Base-by-base conservation (phyloP, 2,888 invertebrate genomes). In the Nemapogon koenigi region DNA sequence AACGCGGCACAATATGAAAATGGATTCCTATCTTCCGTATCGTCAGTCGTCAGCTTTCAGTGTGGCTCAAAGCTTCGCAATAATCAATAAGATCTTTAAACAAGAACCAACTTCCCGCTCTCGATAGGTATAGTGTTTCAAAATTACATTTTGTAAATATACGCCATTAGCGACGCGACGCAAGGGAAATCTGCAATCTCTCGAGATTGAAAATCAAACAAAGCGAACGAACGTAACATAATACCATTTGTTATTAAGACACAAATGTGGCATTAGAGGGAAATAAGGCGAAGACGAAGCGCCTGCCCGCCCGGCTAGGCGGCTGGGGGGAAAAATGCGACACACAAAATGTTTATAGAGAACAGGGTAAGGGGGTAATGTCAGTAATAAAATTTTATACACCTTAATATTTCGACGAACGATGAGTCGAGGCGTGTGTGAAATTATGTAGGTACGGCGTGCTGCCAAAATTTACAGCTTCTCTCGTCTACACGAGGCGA, bases 351-450 rank as follows among this genome's bases (percentile, higher is more conserved):
- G 66, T 72, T 71, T 72, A 66, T 65, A 68, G 58, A 59, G 62
- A 63, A 57, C 60, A 59, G 58, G 53, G 62, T 60, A 67, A 67
- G 66, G 65, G 66, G 68, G 69, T 75, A 68, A 69, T 62, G 69
- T 49, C 52, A 50, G 59, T 72, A 70, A 76, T 75, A 78, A 76
- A 73, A 75, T 76, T 75, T 76, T 70, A 75, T 71, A 66, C 64
- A 63, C 69, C 69, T 68, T 71, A 70, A 73, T 75, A 75, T 75
- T 75, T 73, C 60, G 65, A 55, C 56, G 57, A 67, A 65, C 67
- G 71, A 75, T 68, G 73, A 73, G 71, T 62, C 62, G 68, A 65
- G 64, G 66, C 64, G 64, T 67, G 65, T 69, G 69, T 62, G 63
- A 72, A 71, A 70, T 76, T 66, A 69, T 69, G 62, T 68, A 61